A percentile compares a stretch with the other conserved stretches of the same genome.
Evolutionary conservation across 2,113 vertebrate species (phyloP).

Genomic region (Bubo bubo): DNA sequence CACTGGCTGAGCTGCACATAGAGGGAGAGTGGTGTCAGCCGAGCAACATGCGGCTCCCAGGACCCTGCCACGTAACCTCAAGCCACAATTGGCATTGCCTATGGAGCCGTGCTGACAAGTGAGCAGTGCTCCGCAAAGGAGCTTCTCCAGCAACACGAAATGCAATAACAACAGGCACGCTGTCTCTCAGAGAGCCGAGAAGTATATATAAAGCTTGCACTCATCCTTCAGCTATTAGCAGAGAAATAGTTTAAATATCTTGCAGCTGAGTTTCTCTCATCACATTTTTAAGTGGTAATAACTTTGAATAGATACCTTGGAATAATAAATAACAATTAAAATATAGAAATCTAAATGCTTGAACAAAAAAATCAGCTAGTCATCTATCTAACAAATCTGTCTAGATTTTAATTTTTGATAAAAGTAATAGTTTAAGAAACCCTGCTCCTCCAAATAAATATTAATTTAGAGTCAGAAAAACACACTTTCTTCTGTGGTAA

Average conservation of each 20-base stretch:
- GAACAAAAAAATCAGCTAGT: neutral
- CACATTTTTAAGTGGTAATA: neutral
- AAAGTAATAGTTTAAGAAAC: neutral
- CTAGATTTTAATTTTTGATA: neutral
- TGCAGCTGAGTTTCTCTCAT: neutral
- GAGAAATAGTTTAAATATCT: neutral
- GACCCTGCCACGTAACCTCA: neutral
- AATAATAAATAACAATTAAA: neutral
- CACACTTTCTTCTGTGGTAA: neutral
- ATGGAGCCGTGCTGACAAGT: neutral
- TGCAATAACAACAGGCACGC: neutral
- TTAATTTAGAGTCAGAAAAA: neutral
- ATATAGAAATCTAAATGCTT: neutral
- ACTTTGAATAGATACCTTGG: neutral
- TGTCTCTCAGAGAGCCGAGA: neutral
- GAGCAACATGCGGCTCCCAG: rapidly evolving
- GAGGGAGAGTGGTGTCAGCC: neutral
- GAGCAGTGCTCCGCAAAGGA: neutral
- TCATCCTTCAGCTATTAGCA: neutral
- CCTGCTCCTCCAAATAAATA: neutral
- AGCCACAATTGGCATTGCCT: rapidly evolving
- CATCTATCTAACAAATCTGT: neutral
- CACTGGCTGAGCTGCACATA: neutral
- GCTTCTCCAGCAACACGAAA: neutral
- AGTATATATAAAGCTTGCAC: neutral